Evolutionary conservation across 2,113 vertebrate species (phyloP).

Genomic region (Etheostoma spectabile): DNA sequence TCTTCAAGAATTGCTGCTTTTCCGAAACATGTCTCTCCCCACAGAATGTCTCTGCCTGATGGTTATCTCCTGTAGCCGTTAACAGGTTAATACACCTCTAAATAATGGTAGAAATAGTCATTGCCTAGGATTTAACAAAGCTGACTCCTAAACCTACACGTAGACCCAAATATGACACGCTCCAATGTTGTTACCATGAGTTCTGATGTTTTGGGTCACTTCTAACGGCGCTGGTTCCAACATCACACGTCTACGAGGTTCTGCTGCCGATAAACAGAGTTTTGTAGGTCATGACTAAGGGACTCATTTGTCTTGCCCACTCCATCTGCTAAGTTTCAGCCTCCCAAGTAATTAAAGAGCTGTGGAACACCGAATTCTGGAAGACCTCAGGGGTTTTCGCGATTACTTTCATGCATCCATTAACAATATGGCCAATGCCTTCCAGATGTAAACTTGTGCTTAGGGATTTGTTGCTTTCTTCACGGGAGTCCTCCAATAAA

Average conservation of each 20-base stretch:
- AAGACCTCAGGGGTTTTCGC: conserved; percentile 47
- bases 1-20: neutral
- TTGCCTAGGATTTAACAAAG: neutral
- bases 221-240: neutral
- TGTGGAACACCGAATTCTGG: conserved; percentile 29
- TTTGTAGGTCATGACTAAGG: conserved; percentile 67
- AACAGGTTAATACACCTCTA: neutral
- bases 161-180: neutral
- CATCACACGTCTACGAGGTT: neutral
- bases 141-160: neutral
- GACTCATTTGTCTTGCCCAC: conserved; percentile 59
- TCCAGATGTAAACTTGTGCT: conserved; percentile 62
- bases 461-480: conserved; percentile 43
- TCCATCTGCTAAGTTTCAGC: conserved; percentile 69
- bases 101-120: neutral
- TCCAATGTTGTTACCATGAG: neutral
- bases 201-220: neutral
- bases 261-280: conserved; percentile 36
- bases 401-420: conserved; percentile 64
- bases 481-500: conserved; percentile 47
- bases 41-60: neutral
- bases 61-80: neutral
- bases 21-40: neutral
- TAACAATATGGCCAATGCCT: conserved; percentile 55
- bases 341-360: conserved; percentile 67